Base-by-base conservation (phyloP, 1,140 invertebrate species). In the Drosophila bocki region DNA sequence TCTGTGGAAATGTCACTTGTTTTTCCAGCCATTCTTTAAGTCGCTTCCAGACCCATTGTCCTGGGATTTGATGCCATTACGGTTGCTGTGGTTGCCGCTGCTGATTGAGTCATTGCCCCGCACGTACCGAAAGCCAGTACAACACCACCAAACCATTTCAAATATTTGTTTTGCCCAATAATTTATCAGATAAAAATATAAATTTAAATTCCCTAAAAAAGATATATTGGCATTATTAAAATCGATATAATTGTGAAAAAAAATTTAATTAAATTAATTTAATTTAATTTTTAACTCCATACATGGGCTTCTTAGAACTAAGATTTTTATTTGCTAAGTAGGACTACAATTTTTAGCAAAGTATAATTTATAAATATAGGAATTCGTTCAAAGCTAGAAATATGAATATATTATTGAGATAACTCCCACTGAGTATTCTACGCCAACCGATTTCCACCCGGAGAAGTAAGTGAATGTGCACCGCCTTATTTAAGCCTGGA, bases 401-500 rank as follows among this genome's bases (percentile, higher is more conserved):
- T 26, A 48, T 26, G 22, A 4, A 33, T 51, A 19, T 15, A 8
- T 5, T 53, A 39, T 62, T 11, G 1, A 32, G 3, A 9, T 59
- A 44, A 9, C 9, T 7, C 0, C 7, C 11, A 29, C 12, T 61
- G n/a, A 41, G n/a, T 13, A 19, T 50, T 26, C 58, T 11, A 39
- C 5, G 39, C 12, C 13, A 13, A 48, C n/a, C 32, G 59, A 62
- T 72, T 80, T 79, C 17, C 11, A 19, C 26, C 32, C 19, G n/a
- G 12, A 65, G 9, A 6, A 37, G 32, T 5, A 15, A 50, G 11
- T 62, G 11, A 39, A 53, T 65, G n/a, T 70, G 58, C 64, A 61
- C 56, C 80, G 72, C 50, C 42, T 78, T 70, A 81, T 84, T 90
- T 75, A 84, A 88, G 60, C 59, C 68, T 57, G 63, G 60, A 62